Evolutionary conservation across 2,113 vertebrate species (phyloP).

Genomic region (Probosciger aterrimus): DNA sequence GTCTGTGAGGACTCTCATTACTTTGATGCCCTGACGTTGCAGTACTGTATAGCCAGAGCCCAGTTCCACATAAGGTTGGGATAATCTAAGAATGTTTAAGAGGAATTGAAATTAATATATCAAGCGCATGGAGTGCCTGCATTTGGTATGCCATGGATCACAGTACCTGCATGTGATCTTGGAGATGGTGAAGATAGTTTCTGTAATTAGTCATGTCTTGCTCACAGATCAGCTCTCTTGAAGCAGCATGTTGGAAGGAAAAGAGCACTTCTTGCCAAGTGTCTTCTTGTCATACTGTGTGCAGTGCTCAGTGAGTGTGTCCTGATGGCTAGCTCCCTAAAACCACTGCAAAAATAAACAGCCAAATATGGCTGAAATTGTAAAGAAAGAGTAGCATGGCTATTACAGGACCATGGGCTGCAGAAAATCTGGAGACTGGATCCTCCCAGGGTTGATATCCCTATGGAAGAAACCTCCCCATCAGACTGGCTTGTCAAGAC

Average conservation of each 20-base stretch:
- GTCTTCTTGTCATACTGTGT: not conserved
- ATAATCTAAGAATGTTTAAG: not conserved
- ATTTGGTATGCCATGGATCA: not conserved
- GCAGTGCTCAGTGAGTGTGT: not conserved
- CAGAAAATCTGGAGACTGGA: not conserved
- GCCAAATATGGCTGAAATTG: accelerated
- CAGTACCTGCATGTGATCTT: not conserved
- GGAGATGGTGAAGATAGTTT: accelerated
- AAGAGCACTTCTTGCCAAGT: not conserved
- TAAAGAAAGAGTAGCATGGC: not conserved
- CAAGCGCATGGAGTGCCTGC: accelerated
- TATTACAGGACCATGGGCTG: not conserved
- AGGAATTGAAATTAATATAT: not conserved
- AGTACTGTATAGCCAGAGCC: not conserved
- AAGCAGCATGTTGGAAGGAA: not conserved
- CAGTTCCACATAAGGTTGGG: not conserved
- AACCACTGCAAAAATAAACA: not conserved
- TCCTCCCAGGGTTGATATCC: not conserved
- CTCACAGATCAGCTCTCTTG: not conserved
- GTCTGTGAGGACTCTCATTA: accelerated
- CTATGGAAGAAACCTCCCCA: not conserved
- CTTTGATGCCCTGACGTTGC: not conserved
- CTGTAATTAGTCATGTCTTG: not conserved
- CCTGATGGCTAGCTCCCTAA: not conserved
- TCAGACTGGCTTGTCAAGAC: not conserved